Conservation (phyloP, 2,797 vertebrate species). For the Percopsis omiscomaycus region DNA sequence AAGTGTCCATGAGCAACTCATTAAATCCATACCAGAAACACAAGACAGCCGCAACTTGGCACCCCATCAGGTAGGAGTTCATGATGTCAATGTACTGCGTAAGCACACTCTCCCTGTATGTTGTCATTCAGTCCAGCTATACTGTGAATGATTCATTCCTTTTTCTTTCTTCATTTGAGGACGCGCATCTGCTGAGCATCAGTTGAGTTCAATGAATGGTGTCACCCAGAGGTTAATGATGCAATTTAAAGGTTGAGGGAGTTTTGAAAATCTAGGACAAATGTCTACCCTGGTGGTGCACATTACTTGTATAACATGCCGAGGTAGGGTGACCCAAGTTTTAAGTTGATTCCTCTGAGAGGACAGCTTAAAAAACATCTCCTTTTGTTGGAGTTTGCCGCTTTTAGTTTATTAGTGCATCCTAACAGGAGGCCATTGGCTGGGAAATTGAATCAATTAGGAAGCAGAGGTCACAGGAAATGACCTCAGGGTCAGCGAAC, state of each 20-base stretch:
- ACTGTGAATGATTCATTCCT: constrained; percentile 18
- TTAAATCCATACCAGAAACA: background rate
- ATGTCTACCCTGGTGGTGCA: background rate
- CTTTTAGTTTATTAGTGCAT: constrained; percentile 53
- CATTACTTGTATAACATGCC: constrained; percentile 33
- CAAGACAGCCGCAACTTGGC: too few relatives aligned
- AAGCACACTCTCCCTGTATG: constrained; percentile 8
- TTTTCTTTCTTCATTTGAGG: constrained; percentile 2
- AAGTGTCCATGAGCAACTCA: background rate
- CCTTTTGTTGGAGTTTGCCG: constrained; percentile 27
- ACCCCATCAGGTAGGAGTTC: background rate
- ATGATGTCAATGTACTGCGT: background rate
- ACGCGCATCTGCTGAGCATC: constrained; percentile 31
- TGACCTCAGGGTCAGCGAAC: constrained; percentile 71
- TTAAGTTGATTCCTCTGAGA: constrained; percentile 11
- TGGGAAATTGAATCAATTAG: constrained; percentile 79
- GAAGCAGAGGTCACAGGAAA: constrained; percentile 78
- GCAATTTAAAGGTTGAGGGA: background rate
- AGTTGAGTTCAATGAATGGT: constrained; percentile 24
- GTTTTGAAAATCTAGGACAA: background rate
- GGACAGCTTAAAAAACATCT: constrained; percentile 10
- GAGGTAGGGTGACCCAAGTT: constrained; percentile 12
- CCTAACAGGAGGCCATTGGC: constrained; percentile 71
- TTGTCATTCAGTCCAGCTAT: constrained; percentile 36
- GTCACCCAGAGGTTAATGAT: background rate